A percentile compares a stretch with the other conserved stretches of the same genome.
Conservation (phyloP, 2,113 vertebrate species). For the Elephas maximus region DNA sequence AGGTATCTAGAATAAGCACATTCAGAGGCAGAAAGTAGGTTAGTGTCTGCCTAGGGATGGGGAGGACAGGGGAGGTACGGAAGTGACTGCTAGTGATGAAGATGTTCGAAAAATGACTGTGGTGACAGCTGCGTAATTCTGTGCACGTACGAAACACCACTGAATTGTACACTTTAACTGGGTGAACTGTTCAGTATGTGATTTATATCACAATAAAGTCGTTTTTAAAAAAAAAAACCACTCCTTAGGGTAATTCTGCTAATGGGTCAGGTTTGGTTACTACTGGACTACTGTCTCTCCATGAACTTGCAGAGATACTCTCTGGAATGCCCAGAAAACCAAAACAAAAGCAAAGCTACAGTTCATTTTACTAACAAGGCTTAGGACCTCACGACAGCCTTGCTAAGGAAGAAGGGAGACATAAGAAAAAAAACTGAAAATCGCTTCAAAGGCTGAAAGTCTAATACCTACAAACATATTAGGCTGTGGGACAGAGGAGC, state of each 20-base stretch:
- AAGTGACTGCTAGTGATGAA: background rate
- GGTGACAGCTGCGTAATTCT: background rate
- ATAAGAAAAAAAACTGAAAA: background rate
- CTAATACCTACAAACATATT: background rate
- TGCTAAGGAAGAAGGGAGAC: background rate
- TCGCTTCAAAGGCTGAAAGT: slow-evolving; percentile 17
- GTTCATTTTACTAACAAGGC: background rate
- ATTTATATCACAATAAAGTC: slow-evolving; percentile 3
- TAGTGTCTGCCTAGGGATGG: background rate
- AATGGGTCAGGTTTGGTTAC: background rate
- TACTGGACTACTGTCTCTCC: background rate
- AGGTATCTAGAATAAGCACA: slow-evolving; percentile 4
- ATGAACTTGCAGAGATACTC: background rate
- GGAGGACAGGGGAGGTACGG: background rate
- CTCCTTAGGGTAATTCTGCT: slow-evolving; percentile 3
- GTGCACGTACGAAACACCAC: background rate
- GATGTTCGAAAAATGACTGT: background rate
- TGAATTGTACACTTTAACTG: background rate
- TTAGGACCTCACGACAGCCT: background rate
- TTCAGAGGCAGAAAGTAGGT: background rate
- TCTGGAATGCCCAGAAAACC: background rate
- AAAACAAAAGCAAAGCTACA: background rate
- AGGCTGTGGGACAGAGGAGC: background rate
- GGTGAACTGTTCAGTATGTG: background rate
- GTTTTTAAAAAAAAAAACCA: background rate